Base-by-base conservation (phyloP, 2,113 vertebrate genomes). In the Neogobius melanostomus region DNA sequence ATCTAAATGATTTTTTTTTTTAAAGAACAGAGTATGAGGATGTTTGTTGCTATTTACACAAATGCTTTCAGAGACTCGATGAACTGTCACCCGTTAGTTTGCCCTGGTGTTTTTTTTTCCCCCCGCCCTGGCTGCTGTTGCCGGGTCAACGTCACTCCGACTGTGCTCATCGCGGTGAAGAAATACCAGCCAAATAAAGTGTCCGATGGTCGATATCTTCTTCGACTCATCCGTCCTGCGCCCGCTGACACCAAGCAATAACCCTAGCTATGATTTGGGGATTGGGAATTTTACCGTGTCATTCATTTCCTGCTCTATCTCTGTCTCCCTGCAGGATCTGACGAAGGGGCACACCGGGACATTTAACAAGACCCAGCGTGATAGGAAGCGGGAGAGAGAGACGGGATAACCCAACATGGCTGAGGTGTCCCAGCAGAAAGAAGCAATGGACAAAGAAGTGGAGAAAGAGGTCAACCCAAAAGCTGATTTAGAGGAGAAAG, bases 371-470 rank as follows among this genome's bases (percentile, higher is more conserved):
- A 60, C 7, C 11, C 53, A 28, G 50, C 53, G 36, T 12, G 63
- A 69, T 48, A 68, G 43, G 76, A 70, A 79, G 70, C 28, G 28
- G 28, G 75, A 44, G 62, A 76, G 65, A 75, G 70, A 71, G 79
- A 28, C 5, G 17, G 28, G 28, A 28, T 70, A 86, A 75, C 67
- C 64, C 8, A 21, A 2, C 62, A 97, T 97, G 96, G 96, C 96
- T 60, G 95, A 96, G 77, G 94, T 92, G 11, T 81, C 92, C 7
- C 72, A 90, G 80, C 94, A 95, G 71, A 60, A 78, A 54, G 45
- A 80, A 70, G 43, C 36, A 10, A 16, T n/a, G 59, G 59, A 61
- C 17, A 54, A 54, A 44, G 59, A 61, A 4, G 42, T 48, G 5
- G 36, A 74, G 43, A 14, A 72, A 5, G 61, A 70, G 17, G 16